Evolutionary conservation across 1,140 invertebrate species (phyloP), one percentile per base, ranked within the genome.

Genomic region (Calliopsis andreniformis): DNA sequence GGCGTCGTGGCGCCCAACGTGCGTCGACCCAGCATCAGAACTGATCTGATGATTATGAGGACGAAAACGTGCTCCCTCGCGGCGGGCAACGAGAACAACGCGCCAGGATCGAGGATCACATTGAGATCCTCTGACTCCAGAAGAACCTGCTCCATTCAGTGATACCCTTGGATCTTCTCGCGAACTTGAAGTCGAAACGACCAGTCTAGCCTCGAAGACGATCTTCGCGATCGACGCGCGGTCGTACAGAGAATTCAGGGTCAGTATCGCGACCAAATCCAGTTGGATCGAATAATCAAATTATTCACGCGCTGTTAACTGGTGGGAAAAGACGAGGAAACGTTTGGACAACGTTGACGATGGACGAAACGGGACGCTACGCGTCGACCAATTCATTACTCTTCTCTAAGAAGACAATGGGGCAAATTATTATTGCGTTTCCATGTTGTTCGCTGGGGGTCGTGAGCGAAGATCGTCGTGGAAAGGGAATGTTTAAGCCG

Each of bases 1-100:
- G 96, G 96, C 10, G 96, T 97, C 6, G 96, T 97, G 4, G 96
- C 96, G 6, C 96, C 96, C 6, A 97, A 97, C 87, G 96, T 96
- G 1, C 91, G 96, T 45, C 92, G 96, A 53, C 96, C 97, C 7
- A 97, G 96, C 88, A 96, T 97, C 71, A 93, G 96, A 61, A 97
- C 96, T 6, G 96, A 97, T 89, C 93, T 97, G 55, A 95, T 97
- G 93, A 95, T 97, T 68, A 96, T 97, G 94, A 94, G 96, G 87
- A 95, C 95, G 68, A 96, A 96, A 89, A 96, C 95, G 51, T 95
- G 94, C 91, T 94, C 94, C 72, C 93, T 95, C 87, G 94, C 94
- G 8, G 94, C 95, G 68, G 93, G 93, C 43, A 87, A 86, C 45
- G 88, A 89, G 68, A 89, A 88, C 79, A 89, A 87, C 61, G 76